These are phyloP conservation scores for Mastomys coucha DNA, from an alignment of 2,113 vertebrate genomes.

Conservation along the genomic window DNA sequence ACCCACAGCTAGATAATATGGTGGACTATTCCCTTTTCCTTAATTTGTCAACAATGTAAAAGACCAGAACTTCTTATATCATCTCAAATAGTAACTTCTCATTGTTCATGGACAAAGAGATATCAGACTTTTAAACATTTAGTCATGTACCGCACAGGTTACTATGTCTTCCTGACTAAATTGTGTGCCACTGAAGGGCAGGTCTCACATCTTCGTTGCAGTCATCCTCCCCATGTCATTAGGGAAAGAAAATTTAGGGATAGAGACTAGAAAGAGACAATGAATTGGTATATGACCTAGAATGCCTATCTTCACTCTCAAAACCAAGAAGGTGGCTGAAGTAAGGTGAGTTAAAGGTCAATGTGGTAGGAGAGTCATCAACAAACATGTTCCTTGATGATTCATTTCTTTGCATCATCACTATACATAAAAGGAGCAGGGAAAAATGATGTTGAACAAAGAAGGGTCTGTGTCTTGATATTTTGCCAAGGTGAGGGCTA, in stretches of 20 bases:
- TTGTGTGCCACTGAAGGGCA: background rate
- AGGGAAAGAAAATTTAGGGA: background rate
- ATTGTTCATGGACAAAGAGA: background rate
- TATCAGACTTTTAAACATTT: background rate
- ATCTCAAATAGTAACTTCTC: background rate
- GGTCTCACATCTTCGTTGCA: background rate
- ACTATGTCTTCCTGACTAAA: background rate
- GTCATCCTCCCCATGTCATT: background rate
- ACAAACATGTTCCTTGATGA: background rate
- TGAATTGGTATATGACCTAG: background rate
- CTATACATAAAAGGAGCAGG: background rate
- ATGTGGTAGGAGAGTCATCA: background rate
- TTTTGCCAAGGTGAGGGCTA: slow-evolving; percentile 12
- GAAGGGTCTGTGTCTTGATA: background rate
- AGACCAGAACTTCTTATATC: background rate
- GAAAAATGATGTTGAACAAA: background rate
- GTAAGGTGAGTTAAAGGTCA: background rate
- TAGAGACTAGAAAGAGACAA: background rate
- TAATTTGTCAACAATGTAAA: background rate
- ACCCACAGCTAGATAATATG: background rate
- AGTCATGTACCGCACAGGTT: background rate
- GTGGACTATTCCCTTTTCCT: background rate
- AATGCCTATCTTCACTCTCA: background rate
- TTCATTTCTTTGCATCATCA: background rate
- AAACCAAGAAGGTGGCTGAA: background rate